Evolutionary conservation across 2,113 vertebrate species (phyloP).

Genomic region (Perccottus glenii): DNA sequence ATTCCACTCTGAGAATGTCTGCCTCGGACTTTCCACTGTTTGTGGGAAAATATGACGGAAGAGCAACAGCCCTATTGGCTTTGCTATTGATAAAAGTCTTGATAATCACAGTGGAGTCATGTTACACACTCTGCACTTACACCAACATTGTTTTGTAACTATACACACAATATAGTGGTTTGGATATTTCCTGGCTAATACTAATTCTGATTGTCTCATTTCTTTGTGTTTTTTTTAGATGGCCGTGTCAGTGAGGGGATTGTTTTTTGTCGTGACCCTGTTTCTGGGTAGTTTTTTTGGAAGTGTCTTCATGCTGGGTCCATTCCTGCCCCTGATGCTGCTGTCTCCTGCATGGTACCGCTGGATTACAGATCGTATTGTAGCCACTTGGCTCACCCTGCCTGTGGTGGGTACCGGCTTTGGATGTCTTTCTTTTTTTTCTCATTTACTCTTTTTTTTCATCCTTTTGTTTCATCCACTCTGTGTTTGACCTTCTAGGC

Average conservation of each 20-base stretch:
- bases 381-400: slow-evolving; percentile 95
- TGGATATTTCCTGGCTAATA: no score
- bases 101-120: slow-evolving; percentile 39
- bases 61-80: slow-evolving; percentile 35
- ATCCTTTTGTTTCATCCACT: neutral
- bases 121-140: neutral
- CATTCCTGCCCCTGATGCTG: slow-evolving; percentile 91
- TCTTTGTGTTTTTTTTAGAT: slow-evolving; percentile 74
- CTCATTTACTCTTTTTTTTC: neutral
- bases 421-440: fast-evolving
- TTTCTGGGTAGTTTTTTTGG: slow-evolving; percentile 95
- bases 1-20: slow-evolving; percentile 62
- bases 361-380: slow-evolving; percentile 91
- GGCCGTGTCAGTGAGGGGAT: slow-evolving; percentile 90
- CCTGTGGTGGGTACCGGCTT: slow-evolving; percentile 87
- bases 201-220: neutral
- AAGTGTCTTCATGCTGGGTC: slow-evolving; percentile 93
- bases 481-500: slow-evolving; percentile 72
- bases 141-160: no score
- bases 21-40: slow-evolving; percentile 70
- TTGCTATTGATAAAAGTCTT: slow-evolving; percentile 39
- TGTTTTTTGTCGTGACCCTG: slow-evolving; percentile 89
- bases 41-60: slow-evolving; percentile 59
- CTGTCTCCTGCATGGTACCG: slow-evolving; percentile 93
- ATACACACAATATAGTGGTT: no score